Percentiles rank a stretch among this genome's conserved stretches.
These are phyloP conservation scores for Caenorhabditis doughertyi DNA, from an alignment of 2,888 invertebrate genomes.

Conservation along the genomic window DNA sequence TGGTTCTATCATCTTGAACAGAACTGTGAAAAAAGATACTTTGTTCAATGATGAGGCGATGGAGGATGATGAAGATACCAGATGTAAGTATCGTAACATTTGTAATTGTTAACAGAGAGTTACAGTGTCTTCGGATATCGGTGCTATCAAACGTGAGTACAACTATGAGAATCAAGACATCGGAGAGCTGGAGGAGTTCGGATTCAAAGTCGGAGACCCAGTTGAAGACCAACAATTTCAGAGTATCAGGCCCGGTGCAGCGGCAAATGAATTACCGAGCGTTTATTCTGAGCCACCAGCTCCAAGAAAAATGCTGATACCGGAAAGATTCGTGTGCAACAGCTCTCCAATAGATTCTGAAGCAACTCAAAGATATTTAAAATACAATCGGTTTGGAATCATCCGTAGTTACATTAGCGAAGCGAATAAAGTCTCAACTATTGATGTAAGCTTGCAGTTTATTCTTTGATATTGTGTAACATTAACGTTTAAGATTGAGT, in stretches of 20 bases:
- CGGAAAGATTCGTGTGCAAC: slow-evolving; percentile 47
- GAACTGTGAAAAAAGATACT: slow-evolving; percentile 28
- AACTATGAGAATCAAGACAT: slow-evolving; percentile 59
- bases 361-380: slow-evolving; percentile 89
- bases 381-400: slow-evolving; percentile 96
- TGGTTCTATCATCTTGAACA: slow-evolving; percentile 46
- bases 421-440: slow-evolving; percentile 87
- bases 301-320: slow-evolving; percentile 47
- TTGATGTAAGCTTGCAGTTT: slow-evolving; percentile 88
- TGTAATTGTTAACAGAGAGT: background rate
- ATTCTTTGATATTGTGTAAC: background rate
- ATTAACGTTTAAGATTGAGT: slow-evolving; percentile 86
- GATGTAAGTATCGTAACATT: slow-evolving; percentile 23
- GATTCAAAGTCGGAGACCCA: slow-evolving; percentile 46
- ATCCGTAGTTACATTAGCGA: slow-evolving; percentile 89
- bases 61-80: slow-evolving; percentile 56
- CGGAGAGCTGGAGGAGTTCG: slow-evolving; percentile 63
- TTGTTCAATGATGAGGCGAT: slow-evolving; percentile 40
- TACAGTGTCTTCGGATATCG: slow-evolving; percentile 73
- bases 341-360: slow-evolving; percentile 83
- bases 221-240: background rate
- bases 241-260: background rate
- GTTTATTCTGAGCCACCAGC: slow-evolving; percentile 23
- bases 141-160: slow-evolving; percentile 69
- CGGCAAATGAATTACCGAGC: background rate